Evolutionary conservation across 2,888 invertebrate genomes (phyloP), one percentile per base, ranked within the genome.

Genomic region (Trichopria drosophilae): DNA sequence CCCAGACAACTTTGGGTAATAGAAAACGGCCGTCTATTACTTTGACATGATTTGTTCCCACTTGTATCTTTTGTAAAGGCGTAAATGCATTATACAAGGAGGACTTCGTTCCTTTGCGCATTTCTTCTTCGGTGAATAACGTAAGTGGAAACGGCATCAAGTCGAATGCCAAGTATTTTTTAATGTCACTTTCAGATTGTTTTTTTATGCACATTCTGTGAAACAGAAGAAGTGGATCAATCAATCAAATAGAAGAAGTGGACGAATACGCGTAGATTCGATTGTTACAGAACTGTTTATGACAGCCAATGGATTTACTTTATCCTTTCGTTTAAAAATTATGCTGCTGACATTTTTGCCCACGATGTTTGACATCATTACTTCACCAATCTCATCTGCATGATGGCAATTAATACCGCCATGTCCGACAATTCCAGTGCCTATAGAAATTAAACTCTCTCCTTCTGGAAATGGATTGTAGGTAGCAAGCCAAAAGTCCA

Each of bases 21-120:
- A 59, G 53, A 57, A 60, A 63, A 56, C 61, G 64, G 42, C 64
- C 65, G 57, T 54, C 66, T 28, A 61, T 59, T n/a, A 66, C 41
- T n/a, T 41, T 19, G 2, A 16, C 19, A 6, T 15, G 12, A 10
- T 28, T 12, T 20, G 16, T 18, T 18, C n/a, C 31, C 1, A 18
- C 31, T 12, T n/a, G n/a, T n/a, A n/a, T n/a, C n/a, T 31, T 16
- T n/a, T 6, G 4, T n/a, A 31, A 12, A 10, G 32, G 15, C 23
- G 32, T 20, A 28, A 42, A 42, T 16, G 19, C 18, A 19, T 6
- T 29, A 15, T 42, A 42, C 13, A 42, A 19, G 13, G n/a, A n/a
- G n/a, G n/a, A n/a, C n/a, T n/a, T n/a, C n/a, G n/a, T n/a, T n/a
- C n/a, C n/a, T n/a, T n/a, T n/a, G n/a, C n/a, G n/a, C n/a, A n/a